Base-by-base conservation (phyloP, 53 echinoderm and acorn worm species). In the Temnopleurus reevesii region DNA sequence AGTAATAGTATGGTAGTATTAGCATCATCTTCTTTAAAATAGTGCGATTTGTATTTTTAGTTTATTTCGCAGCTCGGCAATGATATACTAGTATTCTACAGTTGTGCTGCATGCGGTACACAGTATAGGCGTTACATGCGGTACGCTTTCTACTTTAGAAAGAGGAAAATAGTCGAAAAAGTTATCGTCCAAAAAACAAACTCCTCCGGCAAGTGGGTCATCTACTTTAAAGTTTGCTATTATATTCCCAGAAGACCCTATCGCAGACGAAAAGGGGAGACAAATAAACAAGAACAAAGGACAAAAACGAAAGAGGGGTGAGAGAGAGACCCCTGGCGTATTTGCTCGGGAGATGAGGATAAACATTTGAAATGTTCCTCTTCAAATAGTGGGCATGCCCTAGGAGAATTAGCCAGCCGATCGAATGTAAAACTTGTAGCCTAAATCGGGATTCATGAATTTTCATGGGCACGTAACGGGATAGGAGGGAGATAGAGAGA, bases 341-440 rank as follows among this genome's bases (percentile, higher is more conserved):
- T 63, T 63, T 63, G 63, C 63, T 4, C 13, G 34, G 63, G 33
- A 63, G 34, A 63, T 15, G 31, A 77, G 77, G 15, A 8, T 45
- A 77, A 77, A 77, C 77, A 77, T 77, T 77, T 77, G 24, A 77
- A 25, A 45, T 43, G 77, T 45, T 77, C 77, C 77, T 77, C 77
- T 12, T 77, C 77, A 77, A 77, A 77, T 45, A 77, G 23, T 45
- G 45, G 25, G 24, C 46, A 43, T 77, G 77, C 77, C 77, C 23
- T 10, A 1, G 77, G 77, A 77, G 77, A 44, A 45, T 77, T 77
- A 77, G 23, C 43, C 44, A 24, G 44, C 46, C 46, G 77, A 77
- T 77, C 77, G 77, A 63, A 77, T 77, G 77, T 77, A 45, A 77
- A 77, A 77, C 77, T 77, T 77, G 77, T 77, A 77, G 77, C 77